These are phyloP conservation scores for Parapsyche elsis DNA, from an alignment of 1,140 invertebrate genomes.

Conservation along the genomic window DNA sequence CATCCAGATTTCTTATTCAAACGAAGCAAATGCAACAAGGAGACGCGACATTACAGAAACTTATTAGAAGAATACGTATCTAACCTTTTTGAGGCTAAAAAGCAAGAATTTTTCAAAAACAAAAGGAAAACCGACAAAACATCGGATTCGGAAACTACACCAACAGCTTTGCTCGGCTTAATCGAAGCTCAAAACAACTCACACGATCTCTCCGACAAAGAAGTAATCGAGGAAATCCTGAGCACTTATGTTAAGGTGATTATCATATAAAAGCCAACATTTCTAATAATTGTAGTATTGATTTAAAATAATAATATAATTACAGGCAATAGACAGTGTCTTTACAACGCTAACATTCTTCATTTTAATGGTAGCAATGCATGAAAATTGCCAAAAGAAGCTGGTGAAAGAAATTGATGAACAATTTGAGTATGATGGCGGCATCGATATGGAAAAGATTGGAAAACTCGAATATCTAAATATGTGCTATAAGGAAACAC, in stretches of 20 bases:
- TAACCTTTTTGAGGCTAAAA: neutral
- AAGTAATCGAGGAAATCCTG: constrained; percentile 37
- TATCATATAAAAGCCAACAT: neutral
- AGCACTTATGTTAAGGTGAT: neutral
- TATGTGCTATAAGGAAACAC: constrained; percentile 49
- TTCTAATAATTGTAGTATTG: constrained; percentile 1
- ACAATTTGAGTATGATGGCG: neutral
- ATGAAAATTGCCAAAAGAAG: constrained; percentile 47
- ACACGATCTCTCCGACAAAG: neutral
- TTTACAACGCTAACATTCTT: neutral
- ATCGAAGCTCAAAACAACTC: constrained; percentile 18
- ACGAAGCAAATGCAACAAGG: neutral
- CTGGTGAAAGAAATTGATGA: constrained; percentile 47
- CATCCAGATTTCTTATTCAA: constrained; percentile 21
- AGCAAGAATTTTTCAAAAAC: constrained; percentile 10
- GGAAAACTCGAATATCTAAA: constrained; percentile 40
- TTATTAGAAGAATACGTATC: constrained; percentile 8
- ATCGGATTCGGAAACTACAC: neutral
- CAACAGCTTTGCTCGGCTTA: neutral
- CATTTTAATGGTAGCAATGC: constrained; percentile 48
- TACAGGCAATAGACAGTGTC: constrained; percentile 1
- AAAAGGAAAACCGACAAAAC: neutral
- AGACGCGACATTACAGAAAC: neutral
- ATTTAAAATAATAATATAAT: neutral
- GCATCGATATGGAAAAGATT: neutral